phyloP scores from a whole-genome alignment of 2,113 vertebrate genomes.

The Phocoena phocoena region DNA sequence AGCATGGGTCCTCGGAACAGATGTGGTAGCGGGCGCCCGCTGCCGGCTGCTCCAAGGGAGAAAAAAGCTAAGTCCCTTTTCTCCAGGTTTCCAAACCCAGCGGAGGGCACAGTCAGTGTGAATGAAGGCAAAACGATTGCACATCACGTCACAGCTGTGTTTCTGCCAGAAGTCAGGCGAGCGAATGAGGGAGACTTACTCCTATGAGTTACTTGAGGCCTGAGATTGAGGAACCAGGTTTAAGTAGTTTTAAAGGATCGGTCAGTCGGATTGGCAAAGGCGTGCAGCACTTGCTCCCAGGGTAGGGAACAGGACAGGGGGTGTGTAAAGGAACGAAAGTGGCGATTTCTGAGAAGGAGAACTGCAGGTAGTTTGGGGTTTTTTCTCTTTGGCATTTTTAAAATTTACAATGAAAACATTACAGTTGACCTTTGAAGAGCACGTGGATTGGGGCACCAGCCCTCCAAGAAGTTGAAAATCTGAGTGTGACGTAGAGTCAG shows the following conservation, averaged over 20 bases:
- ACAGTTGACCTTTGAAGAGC: neutral
- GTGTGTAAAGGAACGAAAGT: neutral
- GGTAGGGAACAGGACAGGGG: neutral
- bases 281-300: neutral
- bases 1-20: fast-evolving
- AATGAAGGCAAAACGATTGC: fast-evolving
- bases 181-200: neutral
- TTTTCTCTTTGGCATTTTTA: neutral
- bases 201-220: neutral
- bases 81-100: too few relatives aligned
- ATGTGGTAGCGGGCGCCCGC: fast-evolving
- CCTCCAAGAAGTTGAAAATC: neutral
- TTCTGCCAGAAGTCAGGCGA: neutral
- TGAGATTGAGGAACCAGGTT: neutral
- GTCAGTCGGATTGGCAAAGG: fast-evolving
- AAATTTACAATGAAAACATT: neutral
- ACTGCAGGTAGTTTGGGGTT: too few relatives aligned
- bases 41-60: fast-evolving
- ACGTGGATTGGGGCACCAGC: neutral
- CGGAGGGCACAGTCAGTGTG: neutral
- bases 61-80: neutral
- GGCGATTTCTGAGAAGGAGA: neutral
- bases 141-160: fast-evolving
- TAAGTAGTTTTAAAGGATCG: too few relatives aligned
- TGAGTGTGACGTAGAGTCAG: too few relatives aligned